These are phyloP conservation scores for Diabrotica virgifera DNA, from an alignment of 1,140 invertebrate species.

Conservation along the genomic window DNA sequence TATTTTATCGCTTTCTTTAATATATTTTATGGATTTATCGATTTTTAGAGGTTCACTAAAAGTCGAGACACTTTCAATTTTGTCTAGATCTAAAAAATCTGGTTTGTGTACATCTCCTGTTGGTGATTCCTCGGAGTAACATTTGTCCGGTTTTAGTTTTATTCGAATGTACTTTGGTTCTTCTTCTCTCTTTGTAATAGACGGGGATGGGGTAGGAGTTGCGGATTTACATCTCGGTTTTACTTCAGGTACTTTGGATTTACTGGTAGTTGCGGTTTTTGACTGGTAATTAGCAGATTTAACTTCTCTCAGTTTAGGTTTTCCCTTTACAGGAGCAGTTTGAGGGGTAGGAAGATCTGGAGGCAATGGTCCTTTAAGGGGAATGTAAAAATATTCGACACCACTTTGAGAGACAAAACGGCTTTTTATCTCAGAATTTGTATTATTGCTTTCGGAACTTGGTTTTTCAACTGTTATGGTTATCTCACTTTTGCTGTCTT, in stretches of 20 bases:
- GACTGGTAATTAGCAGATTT: conserved; percentile 11
- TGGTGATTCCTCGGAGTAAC: conserved; percentile 53
- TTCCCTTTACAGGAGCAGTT: conserved; percentile 8
- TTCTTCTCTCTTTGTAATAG: conserved; percentile 24
- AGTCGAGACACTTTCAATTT: conserved; percentile 7
- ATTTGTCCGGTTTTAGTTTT: conserved; percentile 62
- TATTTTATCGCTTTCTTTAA: conserved; percentile 5
- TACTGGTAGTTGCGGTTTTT: conserved; percentile 3
- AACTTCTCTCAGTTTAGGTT: conserved; percentile 22
- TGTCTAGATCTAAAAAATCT: conserved; percentile 29
- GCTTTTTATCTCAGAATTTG: conserved; percentile 23
- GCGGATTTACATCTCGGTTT: conserved; percentile 30
- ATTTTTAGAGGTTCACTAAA: conserved; percentile 30
- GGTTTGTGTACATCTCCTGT: conserved; percentile 31
- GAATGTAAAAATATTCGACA: conserved; percentile 47
- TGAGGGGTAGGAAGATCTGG: conserved; percentile 22
- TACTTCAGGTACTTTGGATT: conserved; percentile 7
- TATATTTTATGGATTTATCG: conserved; percentile 31
- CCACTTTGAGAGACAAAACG: conserved; percentile 42
- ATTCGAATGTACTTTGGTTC: conserved; percentile 62
- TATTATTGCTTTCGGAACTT: conserved; percentile 23
- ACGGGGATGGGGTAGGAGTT: conserved; percentile 31
- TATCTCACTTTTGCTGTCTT: conserved; percentile 32
- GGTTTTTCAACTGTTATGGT: conserved; percentile 38
- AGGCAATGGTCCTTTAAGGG: conserved; percentile 47